Percentiles rank a stretch among this genome's conserved stretches.
Conservation (phyloP, 2,113 vertebrate genomes). For the Hemiprocne comata region DNA sequence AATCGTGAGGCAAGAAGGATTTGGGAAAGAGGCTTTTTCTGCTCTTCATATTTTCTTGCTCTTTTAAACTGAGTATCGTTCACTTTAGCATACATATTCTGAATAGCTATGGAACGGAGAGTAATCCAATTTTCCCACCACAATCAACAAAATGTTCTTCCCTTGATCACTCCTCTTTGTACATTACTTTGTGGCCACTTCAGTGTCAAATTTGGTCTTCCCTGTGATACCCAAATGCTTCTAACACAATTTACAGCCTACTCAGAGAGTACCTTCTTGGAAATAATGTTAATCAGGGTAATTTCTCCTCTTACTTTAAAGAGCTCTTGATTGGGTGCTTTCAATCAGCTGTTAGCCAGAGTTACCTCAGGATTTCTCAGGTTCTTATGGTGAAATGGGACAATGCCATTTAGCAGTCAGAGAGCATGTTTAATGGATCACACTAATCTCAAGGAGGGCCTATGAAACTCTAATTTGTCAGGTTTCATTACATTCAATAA, state of each 20-base stretch:
- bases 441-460: slow-evolving; percentile 54
- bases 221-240: slow-evolving; percentile 37
- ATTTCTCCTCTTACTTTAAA: slow-evolving; percentile 41
- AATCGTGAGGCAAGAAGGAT: neutral
- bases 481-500: slow-evolving; percentile 71
- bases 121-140: slow-evolving; percentile 56
- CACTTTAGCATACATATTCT: slow-evolving; percentile 22
- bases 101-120: slow-evolving; percentile 20
- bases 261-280: slow-evolving; percentile 45
- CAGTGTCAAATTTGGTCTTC: slow-evolving; percentile 53
- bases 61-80: neutral
- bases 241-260: slow-evolving; percentile 54
- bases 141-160: slow-evolving; percentile 57
- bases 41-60: slow-evolving; percentile 2
- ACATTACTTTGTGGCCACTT: slow-evolving; percentile 52
- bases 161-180: neutral
- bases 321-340: slow-evolving; percentile 27
- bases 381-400: slow-evolving; percentile 34
- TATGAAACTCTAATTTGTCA: slow-evolving; percentile 65
- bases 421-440: slow-evolving; percentile 59
- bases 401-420: slow-evolving; percentile 52
- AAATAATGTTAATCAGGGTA: slow-evolving; percentile 64
- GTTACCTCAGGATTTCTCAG: slow-evolving; percentile 17
- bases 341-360: slow-evolving; percentile 39
- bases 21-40: neutral